Evolutionary conservation across 2,113 vertebrate species (phyloP), one percentile per base, ranked within the genome.

Genomic region (Saimiri boliviensis): DNA sequence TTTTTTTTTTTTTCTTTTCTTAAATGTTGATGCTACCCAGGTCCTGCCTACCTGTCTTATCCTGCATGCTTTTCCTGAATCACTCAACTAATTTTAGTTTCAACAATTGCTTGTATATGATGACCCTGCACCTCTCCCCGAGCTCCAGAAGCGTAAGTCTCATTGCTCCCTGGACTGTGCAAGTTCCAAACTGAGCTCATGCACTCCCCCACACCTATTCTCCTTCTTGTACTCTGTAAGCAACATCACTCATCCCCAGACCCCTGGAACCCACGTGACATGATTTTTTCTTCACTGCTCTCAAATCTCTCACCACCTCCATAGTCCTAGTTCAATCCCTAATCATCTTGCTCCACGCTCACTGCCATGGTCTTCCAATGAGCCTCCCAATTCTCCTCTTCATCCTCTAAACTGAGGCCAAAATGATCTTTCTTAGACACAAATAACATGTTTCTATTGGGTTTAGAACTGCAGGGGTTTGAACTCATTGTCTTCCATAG

Each of bases 151-250:
- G 19, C 35, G 0, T 84, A 56, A 56, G 14, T 70, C 2, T 13
- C 56, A 19, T 49, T 30, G 4, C 74, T 83, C 42, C 5, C 35
- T 56, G 86, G 58, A 56, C 56, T 6, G 47, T 19, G 11, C 23
- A 0, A 5, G 25, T 56, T 23, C n/a, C 37, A 68, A 4, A n/a
- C 8, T 1, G 13, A 30, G 32, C 23, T 79, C 40, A 5, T 42
- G 32, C 5, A 35, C 32, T 8, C 8, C 63, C n/a, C 19, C 7
- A 4, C 2, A 8, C 35, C 19, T 14, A 1, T 40, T n/a, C 3
- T 70, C 27, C 17, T 86, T 42, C 32, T 73, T 45, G 16, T 0
- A 4, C 68, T 83, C 40, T 66, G 3, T 21, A 32, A 47, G 37
- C 37, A 60, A 27, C 49, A 6, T 89, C 49, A 20, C 37, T 35